Evolutionary conservation across 2,888 invertebrate genomes (phyloP), one percentile per base, ranked within the genome.

Genomic region (Auanema sp.): DNA sequence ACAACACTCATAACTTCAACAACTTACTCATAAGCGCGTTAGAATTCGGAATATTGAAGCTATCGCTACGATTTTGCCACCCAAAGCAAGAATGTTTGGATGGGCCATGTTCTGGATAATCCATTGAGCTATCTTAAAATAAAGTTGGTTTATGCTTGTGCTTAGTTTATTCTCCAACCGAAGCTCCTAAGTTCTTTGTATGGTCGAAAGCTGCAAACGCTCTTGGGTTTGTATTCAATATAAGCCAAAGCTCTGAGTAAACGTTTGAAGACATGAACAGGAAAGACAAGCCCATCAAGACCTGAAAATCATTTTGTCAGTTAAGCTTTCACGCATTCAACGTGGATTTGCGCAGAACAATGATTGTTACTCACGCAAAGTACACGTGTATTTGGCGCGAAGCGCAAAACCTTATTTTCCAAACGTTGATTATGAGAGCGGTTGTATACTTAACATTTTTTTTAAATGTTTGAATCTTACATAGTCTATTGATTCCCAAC

Each of bases 401-500:
- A 43, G 11, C 14, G 43, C 11, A n/a, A n/a, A 12, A 43, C 14
- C 43, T 16, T 10, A 47, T 47, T 18, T 47, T 10, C 10, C 47
- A 47, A 10, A 3, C 3, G 16, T 5, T 3, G 10, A 47, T 47
- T 10, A 47, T 16, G 47, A 47, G 3, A 47, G 3, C 16, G 47
- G 16, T 21, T 21, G 21, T 21, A 47, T 10, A 5, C 10, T 16
- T 47, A 18, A 18, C 4, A 18, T n/a, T n/a, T 2, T 52, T 18
- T 10, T 52, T 11, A 50, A 50, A 1, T 14, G 14, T 2, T 1
- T 44, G 23, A 50, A 60, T 64, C 78, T 68, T 52, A 83, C 82
- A 64, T 79, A 78, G 60, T 83, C 82, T 42, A 82, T 82, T 42
- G 76, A 77, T 53, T 82, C 82, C 82, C 82, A 82, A 43, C 78